Evolutionary conservation across 2,888 invertebrate genomes (phyloP), one percentile per base, ranked within the genome.

Genomic region (Oxycera nigricornis): DNA sequence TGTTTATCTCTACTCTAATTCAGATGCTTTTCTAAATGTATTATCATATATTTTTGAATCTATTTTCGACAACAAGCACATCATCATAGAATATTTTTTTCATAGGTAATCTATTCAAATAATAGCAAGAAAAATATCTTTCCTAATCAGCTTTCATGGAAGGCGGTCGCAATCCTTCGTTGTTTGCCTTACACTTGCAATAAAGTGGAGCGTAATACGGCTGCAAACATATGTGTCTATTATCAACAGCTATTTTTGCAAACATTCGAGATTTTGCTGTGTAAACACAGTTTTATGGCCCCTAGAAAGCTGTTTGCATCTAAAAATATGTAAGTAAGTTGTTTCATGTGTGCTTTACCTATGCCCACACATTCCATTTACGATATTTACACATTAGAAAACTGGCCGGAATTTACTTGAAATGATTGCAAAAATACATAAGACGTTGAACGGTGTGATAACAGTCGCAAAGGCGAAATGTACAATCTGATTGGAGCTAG

Each of bases 381-480:
- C n/a, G n/a, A n/a, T n/a, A n/a, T n/a, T n/a, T n/a, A n/a, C n/a
- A n/a, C n/a, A n/a, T n/a, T n/a, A n/a, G n/a, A n/a, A n/a, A 61
- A 26, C 31, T 61, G 24, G 57, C 20, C 20, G n/a, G 14, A 46
- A 46, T 67, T 67, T 67, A 46, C 46, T 26, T 46, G 67, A 4
- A 3, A n/a, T 7, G 28, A 67, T 67, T 67, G 67, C 41, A 28
- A 41, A 46, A 67, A 26, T 67, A 46, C 39, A 26, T 62, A 62
- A 62, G 17, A 67, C 26, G 41, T 65, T 67, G 24, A 46, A 11
- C 67, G 67, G 46, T 17, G 24, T 28, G 46, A 67, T 46, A 67
- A 41, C 67, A 46, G 14, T 17, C 28, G 26, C 24, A 59, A 30
- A 3, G 30, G 30, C 59, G 30, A n/a, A n/a, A n/a, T 9, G 26